These are phyloP conservation scores for Helarctos malayanus DNA, from an alignment of 2,797 vertebrate species.

Conservation along the genomic window DNA sequence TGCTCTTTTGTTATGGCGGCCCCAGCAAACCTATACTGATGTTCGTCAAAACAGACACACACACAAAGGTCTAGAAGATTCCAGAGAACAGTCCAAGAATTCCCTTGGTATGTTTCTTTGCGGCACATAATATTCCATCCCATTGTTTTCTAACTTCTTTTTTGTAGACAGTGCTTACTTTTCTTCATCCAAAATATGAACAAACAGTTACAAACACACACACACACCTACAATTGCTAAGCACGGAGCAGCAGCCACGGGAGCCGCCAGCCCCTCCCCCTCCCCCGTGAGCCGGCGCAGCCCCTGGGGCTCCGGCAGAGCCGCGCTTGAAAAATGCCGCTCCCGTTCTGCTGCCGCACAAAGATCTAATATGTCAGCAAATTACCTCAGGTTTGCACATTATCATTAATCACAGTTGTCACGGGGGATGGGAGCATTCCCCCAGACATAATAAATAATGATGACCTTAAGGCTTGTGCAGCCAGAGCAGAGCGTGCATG, in stretches of 20 bases:
- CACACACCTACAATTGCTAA: not conserved
- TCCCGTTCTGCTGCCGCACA: conserved; percentile 12
- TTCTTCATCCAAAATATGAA: not conserved
- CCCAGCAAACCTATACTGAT: not conserved
- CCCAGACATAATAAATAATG: conserved; percentile 74
- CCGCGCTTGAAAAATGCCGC: conserved; percentile 75
- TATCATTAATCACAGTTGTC: conserved; percentile 77
- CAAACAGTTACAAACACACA: conserved; percentile 2
- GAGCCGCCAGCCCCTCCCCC: not conserved
- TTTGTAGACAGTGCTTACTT: not conserved
- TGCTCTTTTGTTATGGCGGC: not conserved
- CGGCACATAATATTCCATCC: too few relatives aligned
- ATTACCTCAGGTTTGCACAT: conserved; percentile 77
- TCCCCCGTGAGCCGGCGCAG: not conserved
- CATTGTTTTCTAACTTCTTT: not conserved
- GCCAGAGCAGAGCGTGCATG: not conserved
- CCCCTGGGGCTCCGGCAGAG: conserved; percentile 22
- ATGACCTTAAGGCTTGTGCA: conserved; percentile 65
- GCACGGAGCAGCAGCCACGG: fast-evolving
- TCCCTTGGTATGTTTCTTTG: not conserved
- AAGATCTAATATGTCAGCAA: conserved; percentile 79
- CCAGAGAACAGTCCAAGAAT: not conserved
- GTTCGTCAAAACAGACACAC: not conserved
- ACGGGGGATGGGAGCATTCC: not conserved
- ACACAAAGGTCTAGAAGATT: not conserved